Percentiles rank a stretch among this genome's conserved stretches.
Conservation (phyloP, 2,888 invertebrate genomes). For the Drosophila villosipedis region DNA sequence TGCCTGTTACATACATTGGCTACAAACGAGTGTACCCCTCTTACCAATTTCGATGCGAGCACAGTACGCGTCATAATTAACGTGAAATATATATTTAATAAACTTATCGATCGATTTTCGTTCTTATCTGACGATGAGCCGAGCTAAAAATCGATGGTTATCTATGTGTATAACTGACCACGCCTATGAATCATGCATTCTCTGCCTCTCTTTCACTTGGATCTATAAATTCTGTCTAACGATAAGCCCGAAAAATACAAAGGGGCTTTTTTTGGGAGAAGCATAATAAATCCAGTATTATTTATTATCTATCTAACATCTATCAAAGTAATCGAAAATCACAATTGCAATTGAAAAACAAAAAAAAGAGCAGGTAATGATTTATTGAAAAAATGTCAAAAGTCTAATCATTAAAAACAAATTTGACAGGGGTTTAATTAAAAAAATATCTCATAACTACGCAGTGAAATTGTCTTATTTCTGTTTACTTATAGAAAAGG, state of each 20-base stretch:
- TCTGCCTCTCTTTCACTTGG: conserved; percentile 25
- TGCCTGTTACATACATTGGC: background rate
- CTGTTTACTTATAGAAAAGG: background rate
- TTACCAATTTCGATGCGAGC: background rate
- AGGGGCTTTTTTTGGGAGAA: background rate
- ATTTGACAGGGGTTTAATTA: conserved; percentile 23
- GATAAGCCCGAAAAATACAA: conserved; percentile 13
- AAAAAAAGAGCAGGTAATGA: conserved; percentile 1
- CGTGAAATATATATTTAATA: background rate
- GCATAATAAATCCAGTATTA: background rate
- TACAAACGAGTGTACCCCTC: background rate
- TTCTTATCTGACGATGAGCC: conserved; percentile 52
- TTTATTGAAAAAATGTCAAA: conserved; percentile 22
- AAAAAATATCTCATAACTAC: conserved; percentile 37
- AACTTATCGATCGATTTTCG: conserved; percentile 21
- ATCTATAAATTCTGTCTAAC: conserved; percentile 16
- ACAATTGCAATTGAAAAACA: background rate
- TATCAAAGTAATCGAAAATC: background rate
- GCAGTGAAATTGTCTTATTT: conserved; percentile 39
- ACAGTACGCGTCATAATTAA: conserved; percentile 14
- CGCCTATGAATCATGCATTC: conserved; percentile 55
- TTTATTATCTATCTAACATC: background rate
- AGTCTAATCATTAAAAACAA: conserved; percentile 19
- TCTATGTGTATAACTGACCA: conserved; percentile 57
- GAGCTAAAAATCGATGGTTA: conserved; percentile 1